A percentile compares a stretch with the other conserved stretches of the same genome.
Conservation (phyloP, 2,888 invertebrate genomes). For the Noctua comes region DNA sequence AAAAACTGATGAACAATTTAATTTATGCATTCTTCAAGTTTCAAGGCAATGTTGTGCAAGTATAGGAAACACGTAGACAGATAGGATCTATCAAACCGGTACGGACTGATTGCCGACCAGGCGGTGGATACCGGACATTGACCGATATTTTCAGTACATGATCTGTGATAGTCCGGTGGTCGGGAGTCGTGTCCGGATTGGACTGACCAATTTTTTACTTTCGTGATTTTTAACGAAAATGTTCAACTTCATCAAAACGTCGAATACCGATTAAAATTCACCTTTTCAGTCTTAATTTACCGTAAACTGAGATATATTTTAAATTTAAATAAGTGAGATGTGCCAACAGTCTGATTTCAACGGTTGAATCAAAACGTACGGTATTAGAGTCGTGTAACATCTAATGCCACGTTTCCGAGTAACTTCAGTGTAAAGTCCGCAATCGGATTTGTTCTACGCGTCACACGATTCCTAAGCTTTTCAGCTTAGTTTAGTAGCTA, state of each 20-base stretch:
- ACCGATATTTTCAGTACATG: neutral
- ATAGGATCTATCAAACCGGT: neutral
- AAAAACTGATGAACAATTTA: neutral
- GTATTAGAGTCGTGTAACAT: neutral
- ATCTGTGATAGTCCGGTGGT: neutral
- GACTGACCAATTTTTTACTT: neutral
- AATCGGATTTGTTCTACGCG: constrained; percentile 27
- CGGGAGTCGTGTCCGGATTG: neutral
- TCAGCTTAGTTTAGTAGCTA: constrained; percentile 16
- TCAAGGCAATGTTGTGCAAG: neutral
- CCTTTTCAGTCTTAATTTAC: neutral
- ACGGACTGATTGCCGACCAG: too few species aligned
- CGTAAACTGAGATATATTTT: neutral
- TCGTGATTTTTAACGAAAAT: neutral
- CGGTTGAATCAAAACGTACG: neutral
- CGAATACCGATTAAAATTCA: neutral
- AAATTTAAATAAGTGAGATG: too few species aligned
- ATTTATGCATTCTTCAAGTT: neutral
- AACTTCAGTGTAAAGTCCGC: constrained; percentile 24
- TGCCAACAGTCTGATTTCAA: neutral
- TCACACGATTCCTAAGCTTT: constrained; percentile 17
- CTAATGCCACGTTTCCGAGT: constrained; percentile 6
- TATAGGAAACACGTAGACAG: too few species aligned
- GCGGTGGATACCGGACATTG: neutral
- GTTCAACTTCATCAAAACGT: neutral